Conservation (phyloP, 2,888 invertebrate genomes). For the Oeneis ivallda region DNA sequence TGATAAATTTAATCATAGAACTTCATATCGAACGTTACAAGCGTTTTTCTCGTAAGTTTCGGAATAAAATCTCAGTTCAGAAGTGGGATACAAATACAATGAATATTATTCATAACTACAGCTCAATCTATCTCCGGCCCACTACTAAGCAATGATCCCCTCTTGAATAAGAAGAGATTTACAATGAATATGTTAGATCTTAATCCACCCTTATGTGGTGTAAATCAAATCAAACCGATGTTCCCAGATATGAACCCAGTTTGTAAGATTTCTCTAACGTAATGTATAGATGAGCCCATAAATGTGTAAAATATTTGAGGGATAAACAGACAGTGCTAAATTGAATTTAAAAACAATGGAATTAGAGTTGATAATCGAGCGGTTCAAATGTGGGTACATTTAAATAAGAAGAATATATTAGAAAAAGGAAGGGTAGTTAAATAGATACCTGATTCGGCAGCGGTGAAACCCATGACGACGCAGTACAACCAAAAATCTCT, state of each 20-base stretch:
- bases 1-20: neutral
- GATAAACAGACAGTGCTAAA: constrained; percentile 41
- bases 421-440: constrained; percentile 10
- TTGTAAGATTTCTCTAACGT: neutral
- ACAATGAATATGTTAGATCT: too few species aligned
- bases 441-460: constrained; percentile 85
- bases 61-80: neutral
- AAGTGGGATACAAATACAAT: neutral
- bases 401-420: constrained; percentile 34
- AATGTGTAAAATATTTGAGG: constrained; percentile 32
- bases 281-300: constrained; percentile 12
- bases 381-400: constrained; percentile 46
- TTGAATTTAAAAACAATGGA: constrained; percentile 42
- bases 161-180: too few species aligned
- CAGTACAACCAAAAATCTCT: constrained; percentile 99
- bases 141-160: too few species aligned
- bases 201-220: too few species aligned
- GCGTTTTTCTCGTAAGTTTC: neutral
- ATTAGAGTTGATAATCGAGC: constrained; percentile 41
- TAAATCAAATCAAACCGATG: too few species aligned
- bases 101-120: neutral
- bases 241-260: neutral
- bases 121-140: too few species aligned
- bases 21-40: neutral
- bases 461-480: constrained; percentile 98